Base-by-base conservation (phyloP, 30 jellyfish, hydroid and myxozoan genomes). In the Chrysaora quinquecirrha region DNA sequence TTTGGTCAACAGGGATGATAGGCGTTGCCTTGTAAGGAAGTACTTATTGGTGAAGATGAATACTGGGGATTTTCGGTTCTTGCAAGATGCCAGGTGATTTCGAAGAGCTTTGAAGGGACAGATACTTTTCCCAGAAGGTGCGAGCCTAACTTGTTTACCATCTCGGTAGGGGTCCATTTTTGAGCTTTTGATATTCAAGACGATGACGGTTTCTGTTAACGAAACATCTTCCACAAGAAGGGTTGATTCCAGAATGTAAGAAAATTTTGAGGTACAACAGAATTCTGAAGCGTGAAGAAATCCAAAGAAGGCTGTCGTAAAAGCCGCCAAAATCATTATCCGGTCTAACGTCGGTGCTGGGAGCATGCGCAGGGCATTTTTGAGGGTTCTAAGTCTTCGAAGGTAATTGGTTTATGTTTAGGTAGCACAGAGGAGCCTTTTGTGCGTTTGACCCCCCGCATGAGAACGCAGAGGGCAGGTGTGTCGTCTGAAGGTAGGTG, bases 111-210 rank as follows among this genome's bases (percentile, higher is more conserved):
- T 7, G 14, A 29, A 16, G 22, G 82, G 82, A 28, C 82, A 70
- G 27, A 70, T 70, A 9, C 63, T 10, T 14, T n/a, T 2, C 18
- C 34, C 22, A 14, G 82, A 3, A 18, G 82, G 11, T 19, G 31
- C 31, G 11, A 70, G 48, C 2, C 48, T 27, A 38, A 71, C 21
- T 3, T 0, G 29, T 1, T 48, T 1, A 1, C 83, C 83, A 9
- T 71, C 9, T 29, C 83, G 74, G 19, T 30, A 65, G 22, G 83
- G 74, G 83, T 71, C 83, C 1, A 32, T 4, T 18, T 71, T 71
- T 38, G 83, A 71, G 1, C 22, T 20, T 19, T 71, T 71, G 71
- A 71, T 71, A 9, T 6, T 3, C 23, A 71, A 2, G 12, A 38
- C 1, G 33, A 31, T 31, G 1, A 1, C 20, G 2, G 18, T 1